These are phyloP conservation scores for Thamnophis sirtalis DNA, from an alignment of 2,113 vertebrate genomes.

Conservation along the genomic window DNA sequence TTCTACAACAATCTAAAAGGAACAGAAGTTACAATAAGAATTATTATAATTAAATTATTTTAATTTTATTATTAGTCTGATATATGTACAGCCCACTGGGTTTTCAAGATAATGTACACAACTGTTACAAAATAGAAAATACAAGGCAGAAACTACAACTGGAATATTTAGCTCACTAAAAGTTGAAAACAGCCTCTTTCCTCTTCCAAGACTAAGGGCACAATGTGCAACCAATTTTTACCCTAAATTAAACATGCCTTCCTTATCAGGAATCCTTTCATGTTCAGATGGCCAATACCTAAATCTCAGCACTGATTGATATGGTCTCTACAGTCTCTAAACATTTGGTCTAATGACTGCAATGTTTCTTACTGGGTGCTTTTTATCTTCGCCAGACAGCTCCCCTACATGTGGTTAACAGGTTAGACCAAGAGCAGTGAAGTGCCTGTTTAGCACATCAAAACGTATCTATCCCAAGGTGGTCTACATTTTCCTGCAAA, in stretches of 20 bases:
- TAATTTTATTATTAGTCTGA: neutral
- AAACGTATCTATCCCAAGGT: neutral
- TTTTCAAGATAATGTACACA: neutral
- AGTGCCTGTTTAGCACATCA: neutral
- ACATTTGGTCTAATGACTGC: neutral
- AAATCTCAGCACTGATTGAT: neutral
- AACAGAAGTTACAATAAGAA: neutral
- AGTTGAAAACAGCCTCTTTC: neutral
- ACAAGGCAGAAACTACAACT: neutral
- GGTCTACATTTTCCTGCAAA: neutral
- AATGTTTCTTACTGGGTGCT: neutral
- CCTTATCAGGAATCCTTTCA: neutral
- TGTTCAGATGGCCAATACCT: neutral
- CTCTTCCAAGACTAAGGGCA: neutral
- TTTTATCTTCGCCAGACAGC: neutral
- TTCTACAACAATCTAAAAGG: neutral
- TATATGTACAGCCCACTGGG: neutral
- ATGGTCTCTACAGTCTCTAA: neutral
- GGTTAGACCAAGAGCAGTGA: neutral
- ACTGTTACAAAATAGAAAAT: neutral
- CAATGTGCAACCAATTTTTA: neutral
- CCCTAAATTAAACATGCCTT: neutral
- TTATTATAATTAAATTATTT: neutral
- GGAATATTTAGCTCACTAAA: neutral
- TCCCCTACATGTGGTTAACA: neutral